phyloP scores from a whole-genome alignment of 2,888 invertebrate species.

The Rhagonycha fulva region DNA sequence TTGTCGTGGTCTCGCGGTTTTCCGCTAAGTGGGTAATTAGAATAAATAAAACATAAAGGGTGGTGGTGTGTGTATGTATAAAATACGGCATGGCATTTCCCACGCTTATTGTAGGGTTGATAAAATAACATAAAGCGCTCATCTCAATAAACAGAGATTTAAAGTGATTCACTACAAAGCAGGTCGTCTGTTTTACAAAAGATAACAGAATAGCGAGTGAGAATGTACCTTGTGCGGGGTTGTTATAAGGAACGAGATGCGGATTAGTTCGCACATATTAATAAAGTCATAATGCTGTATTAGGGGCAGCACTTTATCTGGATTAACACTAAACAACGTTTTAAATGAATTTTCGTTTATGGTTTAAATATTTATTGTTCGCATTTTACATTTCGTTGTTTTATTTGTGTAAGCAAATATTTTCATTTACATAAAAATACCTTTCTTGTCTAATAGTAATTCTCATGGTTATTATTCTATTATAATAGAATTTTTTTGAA shows the following conservation, averaged over 20 bases:
- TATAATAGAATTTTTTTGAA: neutral
- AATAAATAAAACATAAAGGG: slow-evolving; percentile 9
- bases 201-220: slow-evolving; percentile 53
- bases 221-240: slow-evolving; percentile 49
- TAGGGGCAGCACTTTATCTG: slow-evolving; percentile 39
- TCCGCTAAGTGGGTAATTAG: slow-evolving; percentile 6
- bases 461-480: neutral
- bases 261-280: slow-evolving; percentile 53
- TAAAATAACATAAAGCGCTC: slow-evolving; percentile 41
- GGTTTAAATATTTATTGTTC: slow-evolving; percentile 18
- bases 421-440: neutral
- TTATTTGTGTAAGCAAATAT: neutral
- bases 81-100: slow-evolving; percentile 35
- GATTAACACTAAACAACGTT: slow-evolving; percentile 44
- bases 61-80: neutral
- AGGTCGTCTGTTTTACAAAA: slow-evolving; percentile 58
- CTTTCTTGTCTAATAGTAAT: neutral
- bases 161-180: slow-evolving; percentile 54
- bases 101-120: slow-evolving; percentile 43
- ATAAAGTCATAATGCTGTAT: slow-evolving; percentile 54
- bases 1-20: neutral
- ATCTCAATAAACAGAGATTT: slow-evolving; percentile 54
- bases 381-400: neutral
- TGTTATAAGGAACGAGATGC: slow-evolving; percentile 46
- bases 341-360: slow-evolving; percentile 22